Percentiles rank a stretch among this genome's conserved stretches.
These are phyloP conservation scores for Strix aluco DNA, from an alignment of 2,113 vertebrate species.

Conservation along the genomic window DNA sequence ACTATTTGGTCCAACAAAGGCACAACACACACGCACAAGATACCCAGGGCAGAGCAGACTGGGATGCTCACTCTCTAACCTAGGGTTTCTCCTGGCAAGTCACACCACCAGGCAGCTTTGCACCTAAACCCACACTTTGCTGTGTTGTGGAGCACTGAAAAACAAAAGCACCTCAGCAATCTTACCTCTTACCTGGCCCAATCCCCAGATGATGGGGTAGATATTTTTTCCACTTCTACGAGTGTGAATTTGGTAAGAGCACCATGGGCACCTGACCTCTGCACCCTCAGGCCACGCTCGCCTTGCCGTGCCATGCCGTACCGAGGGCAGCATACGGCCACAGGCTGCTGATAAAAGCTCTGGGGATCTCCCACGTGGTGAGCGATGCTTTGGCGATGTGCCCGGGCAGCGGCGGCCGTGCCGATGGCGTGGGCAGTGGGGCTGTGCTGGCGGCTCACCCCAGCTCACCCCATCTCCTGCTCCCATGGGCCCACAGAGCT, in stretches of 20 bases:
- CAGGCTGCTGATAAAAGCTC: background rate
- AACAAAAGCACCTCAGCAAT: background rate
- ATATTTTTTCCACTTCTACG: background rate
- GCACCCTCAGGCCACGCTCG: fast-evolving
- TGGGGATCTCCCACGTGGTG: background rate
- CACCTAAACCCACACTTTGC: background rate
- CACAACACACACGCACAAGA: fast-evolving
- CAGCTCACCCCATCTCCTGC: background rate
- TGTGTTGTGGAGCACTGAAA: background rate
- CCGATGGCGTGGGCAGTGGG: fast-evolving
- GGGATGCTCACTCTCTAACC: background rate
- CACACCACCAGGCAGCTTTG: background rate
- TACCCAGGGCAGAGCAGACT: background rate
- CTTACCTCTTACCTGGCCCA: background rate
- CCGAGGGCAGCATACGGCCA: background rate
- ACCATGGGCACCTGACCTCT: background rate
- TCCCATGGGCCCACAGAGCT: fast-evolving
- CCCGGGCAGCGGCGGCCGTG: background rate
- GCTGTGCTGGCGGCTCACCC: background rate
- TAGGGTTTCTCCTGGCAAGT: background rate
- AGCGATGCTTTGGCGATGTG: background rate
- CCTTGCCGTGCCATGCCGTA: background rate
- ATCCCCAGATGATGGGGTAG: background rate
- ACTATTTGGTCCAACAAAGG: background rate
- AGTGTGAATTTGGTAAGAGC: background rate